Evolutionary conservation across 2,113 vertebrate genomes (phyloP).

Genomic region (Jaculus jaculus): DNA sequence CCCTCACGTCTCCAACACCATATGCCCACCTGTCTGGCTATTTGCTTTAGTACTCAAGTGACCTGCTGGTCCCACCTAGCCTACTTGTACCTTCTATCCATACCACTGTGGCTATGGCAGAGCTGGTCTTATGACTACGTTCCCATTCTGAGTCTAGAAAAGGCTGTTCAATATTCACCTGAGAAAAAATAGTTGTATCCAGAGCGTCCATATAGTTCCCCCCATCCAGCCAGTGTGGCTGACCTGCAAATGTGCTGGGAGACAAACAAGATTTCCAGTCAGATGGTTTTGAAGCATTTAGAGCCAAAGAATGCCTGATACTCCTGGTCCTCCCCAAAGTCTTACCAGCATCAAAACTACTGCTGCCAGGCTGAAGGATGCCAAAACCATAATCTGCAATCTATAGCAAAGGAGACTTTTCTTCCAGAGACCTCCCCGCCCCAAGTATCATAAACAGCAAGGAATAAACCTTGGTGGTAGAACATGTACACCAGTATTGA

Average conservation of each 20-base stretch:
- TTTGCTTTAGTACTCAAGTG: neutral
- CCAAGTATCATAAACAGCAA: neutral
- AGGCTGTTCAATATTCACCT: constrained; percentile 85
- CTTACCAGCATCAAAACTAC: neutral
- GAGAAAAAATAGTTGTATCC: constrained; percentile 99
- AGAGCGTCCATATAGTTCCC: constrained; percentile 97
- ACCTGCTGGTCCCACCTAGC: neutral
- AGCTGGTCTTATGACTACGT: neutral
- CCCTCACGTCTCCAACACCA: neutral
- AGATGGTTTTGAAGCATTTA: neutral
- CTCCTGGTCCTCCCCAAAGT: neutral
- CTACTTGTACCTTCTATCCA: neutral
- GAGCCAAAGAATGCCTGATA: neutral
- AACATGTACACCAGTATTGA: too few relatives aligned
- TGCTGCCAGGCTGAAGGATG: neutral
- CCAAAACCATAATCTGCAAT: neutral
- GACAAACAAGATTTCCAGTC: constrained; percentile 59
- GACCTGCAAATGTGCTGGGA: constrained; percentile 97
- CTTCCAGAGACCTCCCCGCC: too few relatives aligned
- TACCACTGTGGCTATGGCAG: neutral
- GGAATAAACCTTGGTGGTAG: neutral
- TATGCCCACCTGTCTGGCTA: neutral
- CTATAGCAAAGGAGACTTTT: neutral
- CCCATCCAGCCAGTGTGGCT: constrained; percentile 97
- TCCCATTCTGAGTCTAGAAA: neutral